These are phyloP conservation scores for Idaea dimidiata DNA, from an alignment of 2,888 invertebrate genomes.

Conservation along the genomic window DNA sequence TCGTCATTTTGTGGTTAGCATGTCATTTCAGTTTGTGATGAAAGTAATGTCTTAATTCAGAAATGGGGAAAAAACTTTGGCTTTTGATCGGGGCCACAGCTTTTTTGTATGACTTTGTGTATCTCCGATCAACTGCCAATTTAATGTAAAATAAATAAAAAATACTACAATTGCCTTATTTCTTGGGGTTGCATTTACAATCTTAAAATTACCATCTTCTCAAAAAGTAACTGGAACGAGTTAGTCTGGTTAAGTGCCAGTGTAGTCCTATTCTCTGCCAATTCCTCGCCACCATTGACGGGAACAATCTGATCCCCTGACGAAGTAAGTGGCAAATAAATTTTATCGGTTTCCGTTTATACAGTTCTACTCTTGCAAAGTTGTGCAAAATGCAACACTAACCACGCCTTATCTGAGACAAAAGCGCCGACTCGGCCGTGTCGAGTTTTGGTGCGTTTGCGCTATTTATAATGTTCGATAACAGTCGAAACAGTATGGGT, in stretches of 20 bases:
- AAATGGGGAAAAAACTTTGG: not conserved
- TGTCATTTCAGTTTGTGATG: slow-evolving; percentile 42
- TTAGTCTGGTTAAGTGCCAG: slow-evolving; percentile 42
- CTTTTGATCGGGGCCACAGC: too few species aligned
- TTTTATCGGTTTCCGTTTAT: slow-evolving; percentile 67
- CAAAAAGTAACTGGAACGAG: slow-evolving; percentile 16
- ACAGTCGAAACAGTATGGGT: slow-evolving; percentile 33
- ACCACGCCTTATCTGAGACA: slow-evolving; percentile 56
- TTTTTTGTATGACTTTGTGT: too few species aligned
- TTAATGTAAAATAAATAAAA: too few species aligned
- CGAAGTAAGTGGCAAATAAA: slow-evolving; percentile 42
- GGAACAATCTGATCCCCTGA: slow-evolving; percentile 69
- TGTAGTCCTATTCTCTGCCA: slow-evolving; percentile 54
- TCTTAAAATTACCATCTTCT: not conserved
- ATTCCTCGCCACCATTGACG: slow-evolving; percentile 50
- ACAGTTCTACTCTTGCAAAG: slow-evolving; percentile 22
- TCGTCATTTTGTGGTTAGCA: slow-evolving; percentile 41
- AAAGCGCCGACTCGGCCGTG: slow-evolving; percentile 50
- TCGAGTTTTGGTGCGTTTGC: slow-evolving; percentile 41
- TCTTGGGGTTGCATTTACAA: slow-evolving; percentile 5
- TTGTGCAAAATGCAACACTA: slow-evolving; percentile 33
- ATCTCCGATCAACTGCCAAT: too few species aligned
- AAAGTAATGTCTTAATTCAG: not conserved
- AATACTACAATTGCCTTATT: slow-evolving; percentile 9
- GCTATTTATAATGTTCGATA: slow-evolving; percentile 40